A percentile compares a stretch with the other conserved stretches of the same genome.
Conservation (phyloP, 1,140 invertebrate genomes). For the Leptopilina boulardi region DNA sequence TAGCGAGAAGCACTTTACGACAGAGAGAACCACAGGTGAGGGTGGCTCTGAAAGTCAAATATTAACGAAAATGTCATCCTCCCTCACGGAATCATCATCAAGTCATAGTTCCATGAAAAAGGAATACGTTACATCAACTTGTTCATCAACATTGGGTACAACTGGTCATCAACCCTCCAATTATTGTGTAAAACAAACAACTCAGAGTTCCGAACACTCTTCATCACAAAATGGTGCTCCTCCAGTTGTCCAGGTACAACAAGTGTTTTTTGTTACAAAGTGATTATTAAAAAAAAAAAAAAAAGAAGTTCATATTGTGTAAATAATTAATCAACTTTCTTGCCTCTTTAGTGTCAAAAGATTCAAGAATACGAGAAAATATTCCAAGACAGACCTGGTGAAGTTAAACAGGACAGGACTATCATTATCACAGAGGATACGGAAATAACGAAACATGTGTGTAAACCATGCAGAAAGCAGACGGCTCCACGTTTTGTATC, state of each 20-base stretch:
- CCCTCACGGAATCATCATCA: slow-evolving; percentile 69
- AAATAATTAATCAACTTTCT: background rate
- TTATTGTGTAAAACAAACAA: slow-evolving; percentile 65
- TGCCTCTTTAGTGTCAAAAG: slow-evolving; percentile 68
- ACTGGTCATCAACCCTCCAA: slow-evolving; percentile 62
- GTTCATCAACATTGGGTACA: slow-evolving; percentile 63
- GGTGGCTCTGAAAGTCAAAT: slow-evolving; percentile 60
- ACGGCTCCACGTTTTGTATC: slow-evolving; percentile 82
- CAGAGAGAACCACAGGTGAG: slow-evolving; percentile 64
- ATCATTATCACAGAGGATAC: slow-evolving; percentile 71
- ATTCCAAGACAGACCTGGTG: slow-evolving; percentile 68
- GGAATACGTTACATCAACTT: slow-evolving; percentile 69
- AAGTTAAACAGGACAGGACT: slow-evolving; percentile 70
- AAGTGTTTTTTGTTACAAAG: background rate
- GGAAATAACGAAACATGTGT: slow-evolving; percentile 61
- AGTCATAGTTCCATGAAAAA: slow-evolving; percentile 70
- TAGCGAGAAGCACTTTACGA: slow-evolving; percentile 71
- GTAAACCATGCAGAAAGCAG: slow-evolving; percentile 77
- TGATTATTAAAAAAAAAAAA: no score
- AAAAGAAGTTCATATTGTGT: no score
- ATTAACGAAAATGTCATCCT: slow-evolving; percentile 72
- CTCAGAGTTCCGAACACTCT: slow-evolving; percentile 65
- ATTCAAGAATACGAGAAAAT: slow-evolving; percentile 77
- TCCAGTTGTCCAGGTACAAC: slow-evolving; percentile 69
- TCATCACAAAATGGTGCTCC: slow-evolving; percentile 72